Percentiles rank a stretch among this genome's conserved stretches.
Evolutionary conservation across 2,797 vertebrate species (phyloP).

Genomic region (Spinus olivaceus): DNA sequence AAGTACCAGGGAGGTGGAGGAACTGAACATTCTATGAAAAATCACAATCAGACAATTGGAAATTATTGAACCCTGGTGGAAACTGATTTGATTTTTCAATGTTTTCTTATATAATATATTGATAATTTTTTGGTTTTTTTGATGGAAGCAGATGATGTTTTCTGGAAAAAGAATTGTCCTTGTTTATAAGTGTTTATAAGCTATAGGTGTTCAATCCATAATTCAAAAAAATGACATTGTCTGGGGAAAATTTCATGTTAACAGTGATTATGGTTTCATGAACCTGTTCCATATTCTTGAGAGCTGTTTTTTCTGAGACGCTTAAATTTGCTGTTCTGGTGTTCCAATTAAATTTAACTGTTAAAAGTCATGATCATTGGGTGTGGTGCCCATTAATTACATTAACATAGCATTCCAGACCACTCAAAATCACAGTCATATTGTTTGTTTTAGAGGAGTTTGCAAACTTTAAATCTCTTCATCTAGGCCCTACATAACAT

Average conservation of each 20-base stretch:
- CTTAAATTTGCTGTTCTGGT: not conserved
- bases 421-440: not conserved
- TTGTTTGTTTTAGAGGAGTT: not conserved
- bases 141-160: not conserved
- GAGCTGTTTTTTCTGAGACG: not conserved
- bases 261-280: not conserved
- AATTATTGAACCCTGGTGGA: not conserved
- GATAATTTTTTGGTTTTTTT: accelerated
- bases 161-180: not conserved
- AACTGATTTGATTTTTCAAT: not conserved
- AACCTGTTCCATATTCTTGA: not conserved
- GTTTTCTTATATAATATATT: not conserved
- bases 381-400: not conserved
- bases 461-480: not conserved
- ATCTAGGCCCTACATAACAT: not conserved
- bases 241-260: not conserved
- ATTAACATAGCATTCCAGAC: not conserved
- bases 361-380: not conserved
- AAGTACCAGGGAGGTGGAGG: not conserved
- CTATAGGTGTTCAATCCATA: not conserved
- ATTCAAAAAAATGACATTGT: not conserved
- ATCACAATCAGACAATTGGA: not conserved
- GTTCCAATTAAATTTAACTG: not conserved
- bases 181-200: not conserved
- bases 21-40: not conserved